A percentile compares a stretch with the other conserved stretches of the same genome.
These are phyloP conservation scores for Pangasius djambal DNA, from an alignment of 2,797 vertebrate species.

Conservation along the genomic window DNA sequence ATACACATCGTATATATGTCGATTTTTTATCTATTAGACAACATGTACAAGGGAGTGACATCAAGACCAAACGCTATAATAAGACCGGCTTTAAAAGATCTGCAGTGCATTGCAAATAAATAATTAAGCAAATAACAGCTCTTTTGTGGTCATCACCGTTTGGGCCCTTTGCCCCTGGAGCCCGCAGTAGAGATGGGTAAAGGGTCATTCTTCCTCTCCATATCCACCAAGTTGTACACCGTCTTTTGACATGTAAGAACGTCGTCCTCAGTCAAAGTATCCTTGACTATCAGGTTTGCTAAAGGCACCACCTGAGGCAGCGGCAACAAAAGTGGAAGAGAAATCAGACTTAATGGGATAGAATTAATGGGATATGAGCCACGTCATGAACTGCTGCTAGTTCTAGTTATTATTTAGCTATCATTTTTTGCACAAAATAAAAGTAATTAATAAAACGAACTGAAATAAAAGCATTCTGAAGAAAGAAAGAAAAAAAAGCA, in stretches of 20 bases:
- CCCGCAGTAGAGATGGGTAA: constrained; percentile 97
- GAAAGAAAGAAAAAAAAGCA: neutral
- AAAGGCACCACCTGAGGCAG: constrained; percentile 90
- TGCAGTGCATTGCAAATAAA: neutral
- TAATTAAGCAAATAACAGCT: neutral
- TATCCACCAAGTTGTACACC: constrained; percentile 96
- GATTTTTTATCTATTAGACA: neutral
- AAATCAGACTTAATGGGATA: neutral
- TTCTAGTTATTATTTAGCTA: neutral
- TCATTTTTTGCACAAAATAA: neutral
- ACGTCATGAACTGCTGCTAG: neutral
- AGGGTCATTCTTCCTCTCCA: constrained; percentile 98
- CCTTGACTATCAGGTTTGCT: constrained; percentile 96
- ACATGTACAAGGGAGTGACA: neutral
- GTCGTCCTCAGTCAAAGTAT: constrained; percentile 92
- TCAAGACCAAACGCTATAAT: neutral
- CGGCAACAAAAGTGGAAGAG: neutral
- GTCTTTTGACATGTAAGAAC: constrained; percentile 98
- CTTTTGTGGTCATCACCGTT: constrained; percentile 78
- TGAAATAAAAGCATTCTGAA: neutral
- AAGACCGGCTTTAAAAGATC: neutral
- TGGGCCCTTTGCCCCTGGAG: constrained; percentile 97
- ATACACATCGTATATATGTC: neutral
- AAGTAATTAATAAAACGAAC: neutral
- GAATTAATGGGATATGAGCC: neutral